Evolutionary conservation across 2,113 vertebrate species (phyloP).

Genomic region (Crotalus horridus): DNA sequence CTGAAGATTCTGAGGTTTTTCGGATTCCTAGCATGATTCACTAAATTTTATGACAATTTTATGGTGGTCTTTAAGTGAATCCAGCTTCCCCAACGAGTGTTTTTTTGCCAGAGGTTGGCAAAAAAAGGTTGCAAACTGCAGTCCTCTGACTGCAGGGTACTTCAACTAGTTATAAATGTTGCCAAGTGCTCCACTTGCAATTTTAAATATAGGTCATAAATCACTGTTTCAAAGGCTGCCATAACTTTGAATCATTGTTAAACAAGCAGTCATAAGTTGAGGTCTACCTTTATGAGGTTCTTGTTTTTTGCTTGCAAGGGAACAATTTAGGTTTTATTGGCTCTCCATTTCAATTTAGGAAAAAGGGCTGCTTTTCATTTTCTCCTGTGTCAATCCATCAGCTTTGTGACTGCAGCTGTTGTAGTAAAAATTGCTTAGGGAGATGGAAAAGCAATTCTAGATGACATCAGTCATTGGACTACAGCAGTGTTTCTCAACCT

Average conservation of each 20-base stretch:
- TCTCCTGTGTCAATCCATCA: neutral
- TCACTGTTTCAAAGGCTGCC: neutral
- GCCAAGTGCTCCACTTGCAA: neutral
- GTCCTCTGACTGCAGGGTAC: neutral
- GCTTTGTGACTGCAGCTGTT: neutral
- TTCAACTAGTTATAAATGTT: neutral
- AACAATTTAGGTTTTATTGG: neutral
- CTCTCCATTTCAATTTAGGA: neutral
- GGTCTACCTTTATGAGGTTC: neutral
- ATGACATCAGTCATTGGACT: neutral
- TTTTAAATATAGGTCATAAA: neutral
- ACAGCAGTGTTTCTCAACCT: too few relatives aligned
- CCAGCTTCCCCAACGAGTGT: neutral
- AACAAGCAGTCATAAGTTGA: neutral
- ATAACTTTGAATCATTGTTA: neutral
- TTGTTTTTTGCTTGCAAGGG: neutral
- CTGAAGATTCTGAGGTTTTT: neutral
- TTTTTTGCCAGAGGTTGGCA: neutral
- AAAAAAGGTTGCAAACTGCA: neutral
- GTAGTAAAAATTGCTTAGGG: neutral
- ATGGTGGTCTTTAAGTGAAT: neutral
- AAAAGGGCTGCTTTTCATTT: neutral
- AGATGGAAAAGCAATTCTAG: neutral
- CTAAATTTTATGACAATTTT: neutral
- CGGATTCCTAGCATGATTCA: neutral